Conservation (phyloP, 1,140 invertebrate genomes). For the Brachionus koreanus region DNA sequence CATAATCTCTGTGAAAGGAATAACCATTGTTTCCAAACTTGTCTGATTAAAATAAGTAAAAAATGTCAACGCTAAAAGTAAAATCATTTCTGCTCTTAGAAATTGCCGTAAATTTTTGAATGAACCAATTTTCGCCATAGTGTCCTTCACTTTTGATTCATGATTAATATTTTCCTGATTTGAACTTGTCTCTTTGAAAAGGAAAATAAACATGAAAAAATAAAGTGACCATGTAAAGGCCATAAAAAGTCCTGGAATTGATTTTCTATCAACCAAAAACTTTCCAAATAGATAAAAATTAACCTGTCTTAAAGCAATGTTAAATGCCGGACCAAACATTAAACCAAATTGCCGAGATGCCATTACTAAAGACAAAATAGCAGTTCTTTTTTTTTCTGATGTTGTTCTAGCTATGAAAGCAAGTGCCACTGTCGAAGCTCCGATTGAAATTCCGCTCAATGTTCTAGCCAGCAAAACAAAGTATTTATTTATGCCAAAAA, state of each 20-base stretch:
- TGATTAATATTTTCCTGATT: not conserved
- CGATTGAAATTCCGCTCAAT: conserved; percentile 45
- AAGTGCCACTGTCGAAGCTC: conserved; percentile 31
- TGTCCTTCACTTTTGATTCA: not conserved
- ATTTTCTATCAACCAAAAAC: conserved; percentile 8
- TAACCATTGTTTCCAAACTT: conserved; percentile 46
- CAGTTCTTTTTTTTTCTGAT: conserved; percentile 47
- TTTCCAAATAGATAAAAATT: conserved; percentile 46
- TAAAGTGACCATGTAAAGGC: not conserved
- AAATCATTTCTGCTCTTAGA: conserved; percentile 47
- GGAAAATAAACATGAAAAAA: not conserved
- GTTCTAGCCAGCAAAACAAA: conserved; percentile 47
- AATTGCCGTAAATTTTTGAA: conserved; percentile 42
- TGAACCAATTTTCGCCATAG: not conserved
- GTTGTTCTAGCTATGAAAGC: conserved; percentile 48
- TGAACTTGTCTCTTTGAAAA: not conserved
- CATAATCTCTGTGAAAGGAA: conserved; percentile 36
- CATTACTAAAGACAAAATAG: conserved; percentile 46
- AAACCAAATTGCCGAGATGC: conserved; percentile 48
- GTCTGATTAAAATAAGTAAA: conserved; percentile 48
- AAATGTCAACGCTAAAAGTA: conserved; percentile 46
- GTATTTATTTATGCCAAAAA: conserved; percentile 46
- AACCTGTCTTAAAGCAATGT: conserved; percentile 47
- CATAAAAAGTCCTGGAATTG: conserved; percentile 41
- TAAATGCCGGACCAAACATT: conserved; percentile 49